Percentiles rank a stretch among this genome's conserved stretches.
These are phyloP conservation scores for Cydia pomonella DNA, from an alignment of 1,140 invertebrate genomes.

Conservation along the genomic window DNA sequence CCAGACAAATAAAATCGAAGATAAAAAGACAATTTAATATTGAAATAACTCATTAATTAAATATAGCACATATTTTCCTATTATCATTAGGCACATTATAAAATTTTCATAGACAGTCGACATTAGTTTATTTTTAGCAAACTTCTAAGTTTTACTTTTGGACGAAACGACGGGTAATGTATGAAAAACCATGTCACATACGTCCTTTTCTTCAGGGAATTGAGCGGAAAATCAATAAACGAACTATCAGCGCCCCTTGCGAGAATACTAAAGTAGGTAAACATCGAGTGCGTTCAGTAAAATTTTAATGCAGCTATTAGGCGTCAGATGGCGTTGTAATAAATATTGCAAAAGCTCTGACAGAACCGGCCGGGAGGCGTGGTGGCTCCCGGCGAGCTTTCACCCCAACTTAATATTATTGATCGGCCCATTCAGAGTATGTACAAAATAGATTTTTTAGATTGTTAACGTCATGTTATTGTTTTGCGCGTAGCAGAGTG, in stretches of 20 bases:
- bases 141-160: neutral
- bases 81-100: slow-evolving; percentile 11
- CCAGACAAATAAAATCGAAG: slow-evolving; percentile 38
- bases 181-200: neutral
- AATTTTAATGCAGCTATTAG: slow-evolving; percentile 37
- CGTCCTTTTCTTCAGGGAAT: neutral
- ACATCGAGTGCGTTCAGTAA: neutral
- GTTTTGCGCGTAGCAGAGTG: slow-evolving; percentile 36
- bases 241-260: slow-evolving; percentile 1
- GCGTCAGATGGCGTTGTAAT: slow-evolving; percentile 59
- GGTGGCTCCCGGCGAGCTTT: slow-evolving; percentile 61
- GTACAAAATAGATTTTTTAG: slow-evolving; percentile 57
- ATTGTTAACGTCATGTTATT: slow-evolving; percentile 58
- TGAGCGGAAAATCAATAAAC: neutral
- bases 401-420: slow-evolving; percentile 66
- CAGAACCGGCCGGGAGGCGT: slow-evolving; percentile 61
- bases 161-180: neutral
- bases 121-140: neutral
- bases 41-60: slow-evolving; percentile 7
- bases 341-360: slow-evolving; percentile 47
- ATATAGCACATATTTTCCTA: slow-evolving; percentile 31
- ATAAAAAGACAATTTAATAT: slow-evolving; percentile 56
- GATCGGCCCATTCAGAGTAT: slow-evolving; percentile 56
- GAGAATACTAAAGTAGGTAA: slow-evolving; percentile 21
- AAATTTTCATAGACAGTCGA: slow-evolving; percentile 12